Percentiles rank a stretch among this genome's conserved stretches.
phyloP scores from a whole-genome alignment of 1,140 invertebrate genomes.

The Zaprionus lachaisei region DNA sequence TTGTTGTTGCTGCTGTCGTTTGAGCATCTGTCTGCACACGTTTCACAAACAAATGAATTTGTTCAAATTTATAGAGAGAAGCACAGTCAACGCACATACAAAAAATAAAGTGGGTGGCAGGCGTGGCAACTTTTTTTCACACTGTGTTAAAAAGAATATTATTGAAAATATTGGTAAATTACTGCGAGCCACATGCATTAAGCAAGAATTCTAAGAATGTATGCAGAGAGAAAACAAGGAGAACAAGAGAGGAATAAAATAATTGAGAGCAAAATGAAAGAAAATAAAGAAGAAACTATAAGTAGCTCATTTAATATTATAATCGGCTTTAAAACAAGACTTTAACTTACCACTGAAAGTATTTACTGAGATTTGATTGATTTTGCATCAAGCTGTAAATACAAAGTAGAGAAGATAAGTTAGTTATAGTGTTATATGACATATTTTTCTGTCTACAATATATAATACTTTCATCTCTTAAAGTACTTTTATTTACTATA shows the following conservation, averaged over 20 bases:
- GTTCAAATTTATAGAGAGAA: conserved; percentile 61
- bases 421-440: background rate
- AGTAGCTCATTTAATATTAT: too few relatives aligned
- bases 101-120: conserved; percentile 35
- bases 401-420: background rate
- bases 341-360: background rate
- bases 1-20: conserved; percentile 19
- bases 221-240: background rate
- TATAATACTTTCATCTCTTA: too few relatives aligned
- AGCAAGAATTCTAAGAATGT: too few relatives aligned
- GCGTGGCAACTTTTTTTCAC: background rate
- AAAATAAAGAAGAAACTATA: too few relatives aligned
- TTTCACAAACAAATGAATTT: conserved; percentile 70
- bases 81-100: conserved; percentile 25
- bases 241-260: background rate
- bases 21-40: conserved; percentile 50
- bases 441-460: background rate
- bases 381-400: background rate
- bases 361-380: background rate
- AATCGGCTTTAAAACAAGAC: background rate
- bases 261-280: background rate
- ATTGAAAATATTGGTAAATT: conserved; percentile 4
- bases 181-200: background rate
- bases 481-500: too few relatives aligned
- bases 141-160: background rate